Evolutionary conservation across 1,140 invertebrate species (phyloP), one percentile per base, ranked within the genome.

Genomic region (Zaprionus taronus): DNA sequence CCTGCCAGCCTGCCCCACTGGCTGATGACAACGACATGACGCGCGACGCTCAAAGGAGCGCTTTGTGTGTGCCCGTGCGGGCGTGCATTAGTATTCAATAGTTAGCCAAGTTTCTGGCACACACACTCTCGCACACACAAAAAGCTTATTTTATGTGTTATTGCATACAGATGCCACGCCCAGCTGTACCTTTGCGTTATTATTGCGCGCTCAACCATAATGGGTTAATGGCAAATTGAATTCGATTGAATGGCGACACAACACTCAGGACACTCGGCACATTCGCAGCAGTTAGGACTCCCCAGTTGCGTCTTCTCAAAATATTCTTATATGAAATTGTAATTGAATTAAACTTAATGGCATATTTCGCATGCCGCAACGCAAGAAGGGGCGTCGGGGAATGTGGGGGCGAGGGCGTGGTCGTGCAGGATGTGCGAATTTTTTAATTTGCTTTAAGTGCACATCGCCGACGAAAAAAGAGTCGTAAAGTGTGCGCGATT

Each of bases 301-400:
- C 47, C 24, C 34, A 65, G 65, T 70, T 72, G 72, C 77, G 66
- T 67, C 77, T 69, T 72, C 57, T 77, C 57, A 66, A 64, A 74
- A 74, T 74, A 69, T 72, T 72, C 68, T 65, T 66, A 72, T 81
- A 85, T 81, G 67, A 90, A 90, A 90, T 84, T 90, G 86, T 90
- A 90, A 91, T 90, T 90, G 85, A 86, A 90, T 90, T 90, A 80
- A 91, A 91, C 73, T 90, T 90, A 90, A 90, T 90, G 86, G 85
- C 85, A 91, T 90, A 82, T 90, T 90, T 85, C 70, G 73, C 72
- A 90, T 90, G 58, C 79, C 81, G 58, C 57, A 53, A 36, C 38
- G 11, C 67, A 20, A 20, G n/a, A 69, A 5, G 36, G 53, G 53
- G 36, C 36, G 36, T 34, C 38, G 26, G 9, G 2, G 24, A 36